Conservation (phyloP, 2,888 invertebrate genomes). For the Agapostemon virescens region DNA sequence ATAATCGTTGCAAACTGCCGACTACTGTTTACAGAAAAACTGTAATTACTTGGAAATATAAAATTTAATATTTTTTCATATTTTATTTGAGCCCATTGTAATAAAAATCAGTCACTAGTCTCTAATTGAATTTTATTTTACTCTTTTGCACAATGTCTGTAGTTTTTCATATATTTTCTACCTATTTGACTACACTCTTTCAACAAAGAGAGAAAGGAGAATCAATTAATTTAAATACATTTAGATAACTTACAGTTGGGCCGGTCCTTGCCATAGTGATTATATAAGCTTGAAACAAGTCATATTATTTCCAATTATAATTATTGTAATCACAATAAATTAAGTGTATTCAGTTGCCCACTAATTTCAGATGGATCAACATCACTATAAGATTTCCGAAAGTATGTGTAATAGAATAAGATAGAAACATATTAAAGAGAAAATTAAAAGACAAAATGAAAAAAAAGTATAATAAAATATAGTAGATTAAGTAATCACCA, state of each 20-base stretch:
- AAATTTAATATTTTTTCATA: constrained; percentile 32
- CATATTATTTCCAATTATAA: constrained; percentile 55
- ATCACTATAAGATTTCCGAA: constrained; percentile 54
- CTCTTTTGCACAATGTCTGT: constrained; percentile 6
- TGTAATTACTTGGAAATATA: constrained; percentile 27
- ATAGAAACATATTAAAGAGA: constrained; percentile 36
- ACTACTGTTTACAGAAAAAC: constrained; percentile 26
- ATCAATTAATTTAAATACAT: constrained; percentile 23
- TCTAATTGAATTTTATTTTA: constrained; percentile 26
- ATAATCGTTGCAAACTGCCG: constrained; percentile 23
- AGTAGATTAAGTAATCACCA: constrained; percentile 47
- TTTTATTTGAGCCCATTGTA: constrained; percentile 27
- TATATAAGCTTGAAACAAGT: constrained; percentile 49
- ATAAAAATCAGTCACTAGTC: constrained; percentile 5
- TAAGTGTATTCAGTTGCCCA: constrained; percentile 62
- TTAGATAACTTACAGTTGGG: constrained; percentile 60
- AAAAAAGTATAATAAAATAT: constrained; percentile 30
- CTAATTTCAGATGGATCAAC: constrained; percentile 45
- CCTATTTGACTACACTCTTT: constrained; percentile 8
- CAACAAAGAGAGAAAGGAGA: background rate
- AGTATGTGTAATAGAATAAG: constrained; percentile 56
- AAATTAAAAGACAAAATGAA: constrained; percentile 20
- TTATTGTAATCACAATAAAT: constrained; percentile 56
- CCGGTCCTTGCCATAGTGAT: constrained; percentile 71
- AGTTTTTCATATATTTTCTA: constrained; percentile 18